Base-by-base conservation (phyloP, 2,113 vertebrate species). In the Gavia stellata region DNA sequence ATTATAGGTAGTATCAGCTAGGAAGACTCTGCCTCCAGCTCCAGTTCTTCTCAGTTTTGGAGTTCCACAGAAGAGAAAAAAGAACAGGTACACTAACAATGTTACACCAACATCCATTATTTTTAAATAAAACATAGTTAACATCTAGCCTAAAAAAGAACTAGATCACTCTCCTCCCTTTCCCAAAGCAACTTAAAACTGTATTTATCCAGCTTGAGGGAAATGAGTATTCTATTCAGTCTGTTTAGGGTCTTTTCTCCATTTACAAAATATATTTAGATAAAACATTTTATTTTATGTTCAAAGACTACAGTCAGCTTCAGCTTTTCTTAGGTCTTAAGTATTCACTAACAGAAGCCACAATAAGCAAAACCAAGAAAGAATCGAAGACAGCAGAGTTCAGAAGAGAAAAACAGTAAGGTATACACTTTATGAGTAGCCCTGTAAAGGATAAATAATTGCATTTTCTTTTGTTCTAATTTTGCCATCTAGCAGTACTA, bases 181-280 rank as follows among this genome's bases (percentile, higher is more conserved):
- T 66, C 26, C 4, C 24, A 61, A 56, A 81, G 19, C 7, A 70
- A 68, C n/a, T 67, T 75, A 38, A 29, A 67, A 34, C 20, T 42
- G 5, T 28, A 24, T 59, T 94, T 82, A 85, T 55, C 7, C 40
- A 75, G 8, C 14, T 56, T 36, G 8, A 77, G 36, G 21, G 47
- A 61, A 77, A 40, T 4, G 2, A 72, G 24, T 71, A 75, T 17
- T 58, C 0, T 1, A 49, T 71, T 71, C 42, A 42, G 10, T 9
- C 19, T 50, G 21, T 31, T 74, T 25, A 63, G 0, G 0, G 1
- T 38, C 26, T 86, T 34, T 18, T 26, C n/a, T 42, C 53, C 53
- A 21, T 19, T 75, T 71, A 71, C 8, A 87, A 74, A 90, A 85
- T 12, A 45, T 3, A 53, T 58, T 67, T 72, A 36, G 7, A 71